Evolutionary conservation across 2,797 vertebrate genomes (phyloP), one percentile per base, ranked within the genome.

Genomic region (Octomys mimax): DNA sequence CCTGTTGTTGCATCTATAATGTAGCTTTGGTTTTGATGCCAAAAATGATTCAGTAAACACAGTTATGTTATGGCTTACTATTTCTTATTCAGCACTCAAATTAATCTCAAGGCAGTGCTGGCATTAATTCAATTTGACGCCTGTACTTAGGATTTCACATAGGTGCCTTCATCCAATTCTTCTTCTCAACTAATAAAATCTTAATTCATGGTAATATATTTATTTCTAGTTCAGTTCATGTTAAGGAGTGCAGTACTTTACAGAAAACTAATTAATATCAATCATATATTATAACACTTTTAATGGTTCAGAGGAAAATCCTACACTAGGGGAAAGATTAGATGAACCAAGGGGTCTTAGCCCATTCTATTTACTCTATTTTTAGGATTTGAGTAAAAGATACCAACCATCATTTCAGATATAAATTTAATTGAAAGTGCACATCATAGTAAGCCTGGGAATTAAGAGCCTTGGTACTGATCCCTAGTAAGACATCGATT

Each of bases 261-360:
- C 92, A 97, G 96, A 98, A 98, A 98, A 94, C 98, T 98, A 98
- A 98, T 98, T 98, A 98, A 98, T 98, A 98, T 98, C 98, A 98
- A 98, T 98, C 98, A 98, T 97, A 97, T 92, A 98, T 98, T 97
- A 97, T 91, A 98, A 95, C 81, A 96, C 59, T 95, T 97, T 95
- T 92, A 97, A 94, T 97, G 89, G 87, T 97, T 98, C 96, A 92
- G 66, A 92, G 96, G 92, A 96, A 95, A 98, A 87, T 46, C 24
- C 71, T 82, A 66, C 80, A 80, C 66, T 94, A 61, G 57, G 94
- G 92, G 39, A 97, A 97, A 96, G 90, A 98, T 96, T 78, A 97
- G 94, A 96, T 96, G 93, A 97, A 90, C 66, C 42, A 83, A 84
- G 54, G 92, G 95, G 73, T 96, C 71, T 89, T 89, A 97, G 96